Evolutionary conservation across 2,113 vertebrate species (phyloP).

Genomic region (Emydocephalus ijimae): DNA sequence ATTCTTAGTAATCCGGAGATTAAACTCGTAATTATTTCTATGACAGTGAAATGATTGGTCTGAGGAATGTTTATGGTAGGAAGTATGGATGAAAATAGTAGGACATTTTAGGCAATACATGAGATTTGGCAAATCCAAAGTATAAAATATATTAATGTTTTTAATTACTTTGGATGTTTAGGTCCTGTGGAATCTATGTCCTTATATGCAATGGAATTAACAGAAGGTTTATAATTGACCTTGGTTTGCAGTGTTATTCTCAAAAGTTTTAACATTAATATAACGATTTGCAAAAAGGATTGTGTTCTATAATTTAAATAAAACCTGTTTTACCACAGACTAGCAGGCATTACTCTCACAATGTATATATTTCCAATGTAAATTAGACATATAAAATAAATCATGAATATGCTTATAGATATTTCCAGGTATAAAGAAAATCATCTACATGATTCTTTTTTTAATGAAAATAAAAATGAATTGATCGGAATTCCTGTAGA

Average conservation of each 20-base stretch:
- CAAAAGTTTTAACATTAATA: not conserved
- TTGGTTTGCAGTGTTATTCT: not conserved
- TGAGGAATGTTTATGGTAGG: not conserved
- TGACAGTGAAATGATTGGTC: not conserved
- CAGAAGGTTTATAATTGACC: not conserved
- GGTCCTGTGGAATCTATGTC: not conserved
- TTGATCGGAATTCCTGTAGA: slow-evolving; percentile 3
- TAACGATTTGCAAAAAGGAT: not conserved
- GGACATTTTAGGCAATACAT: not conserved
- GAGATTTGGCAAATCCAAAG: not conserved
- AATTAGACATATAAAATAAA: not conserved
- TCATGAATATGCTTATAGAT: not conserved
- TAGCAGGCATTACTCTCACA: not conserved
- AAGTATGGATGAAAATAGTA: not conserved
- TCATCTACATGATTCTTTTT: not conserved
- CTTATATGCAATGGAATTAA: not conserved
- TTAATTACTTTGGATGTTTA: not conserved
- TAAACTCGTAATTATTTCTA: not conserved
- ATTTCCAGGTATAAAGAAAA: not conserved
- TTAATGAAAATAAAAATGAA: slow-evolving; percentile 11
- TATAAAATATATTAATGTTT: not conserved
- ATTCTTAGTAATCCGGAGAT: not conserved
- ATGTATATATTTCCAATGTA: not conserved
- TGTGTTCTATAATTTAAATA: not conserved
- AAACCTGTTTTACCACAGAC: slow-evolving; percentile 10